Percentiles rank a stretch among this genome's conserved stretches.
Evolutionary conservation across 2,797 vertebrate species (phyloP).

Genomic region (Tapera naevia): DNA sequence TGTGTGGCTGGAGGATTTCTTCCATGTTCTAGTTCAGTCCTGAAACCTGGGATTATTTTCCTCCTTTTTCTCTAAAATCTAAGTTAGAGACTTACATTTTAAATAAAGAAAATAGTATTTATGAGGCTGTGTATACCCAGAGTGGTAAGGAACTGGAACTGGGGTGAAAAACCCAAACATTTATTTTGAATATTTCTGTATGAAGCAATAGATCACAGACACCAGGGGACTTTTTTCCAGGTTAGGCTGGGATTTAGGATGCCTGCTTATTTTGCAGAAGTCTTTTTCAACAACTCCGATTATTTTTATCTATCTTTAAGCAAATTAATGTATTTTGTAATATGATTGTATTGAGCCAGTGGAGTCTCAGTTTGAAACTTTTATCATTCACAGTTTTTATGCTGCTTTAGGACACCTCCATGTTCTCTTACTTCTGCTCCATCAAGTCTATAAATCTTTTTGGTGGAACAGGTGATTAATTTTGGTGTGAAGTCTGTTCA

Average conservation of each 20-base stretch:
- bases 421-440: constrained; percentile 54
- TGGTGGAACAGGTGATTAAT: constrained; percentile 58
- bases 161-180: not conserved
- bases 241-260: not conserved
- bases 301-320: constrained; percentile 42
- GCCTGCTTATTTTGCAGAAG: constrained; percentile 19
- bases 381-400: constrained; percentile 32
- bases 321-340: constrained; percentile 45
- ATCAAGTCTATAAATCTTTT: constrained; percentile 48
- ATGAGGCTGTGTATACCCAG: not conserved
- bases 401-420: constrained; percentile 44
- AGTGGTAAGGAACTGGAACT: not conserved
- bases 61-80: not conserved
- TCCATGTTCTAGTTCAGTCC: not conserved
- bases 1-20: not conserved
- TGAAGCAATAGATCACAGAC: not conserved
- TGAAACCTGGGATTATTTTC: not conserved
- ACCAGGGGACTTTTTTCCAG: not conserved
- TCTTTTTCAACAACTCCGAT: constrained; percentile 3
- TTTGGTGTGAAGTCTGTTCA: constrained; percentile 64
- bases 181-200: not conserved
- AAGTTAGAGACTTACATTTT: not conserved
- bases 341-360: constrained; percentile 32
- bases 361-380: constrained; percentile 47
- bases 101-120: not conserved